phyloP scores from a whole-genome alignment of 2,797 vertebrate species.

The Ara ararauna region DNA sequence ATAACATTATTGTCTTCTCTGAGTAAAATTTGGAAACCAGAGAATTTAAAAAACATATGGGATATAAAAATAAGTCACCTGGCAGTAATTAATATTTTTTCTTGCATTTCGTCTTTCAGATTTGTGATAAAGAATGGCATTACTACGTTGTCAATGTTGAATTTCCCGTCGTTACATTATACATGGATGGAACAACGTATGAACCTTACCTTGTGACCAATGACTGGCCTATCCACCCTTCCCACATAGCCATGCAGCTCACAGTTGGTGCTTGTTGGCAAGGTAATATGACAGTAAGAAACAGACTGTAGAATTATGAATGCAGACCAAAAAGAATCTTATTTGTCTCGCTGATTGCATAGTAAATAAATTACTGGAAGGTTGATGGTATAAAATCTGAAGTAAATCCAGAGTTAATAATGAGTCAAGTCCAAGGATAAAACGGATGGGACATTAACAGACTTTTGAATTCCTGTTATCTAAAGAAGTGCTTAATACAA shows the following conservation, averaged over 20 bases:
- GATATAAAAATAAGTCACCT: neutral
- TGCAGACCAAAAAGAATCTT: neutral
- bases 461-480: neutral
- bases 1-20: neutral
- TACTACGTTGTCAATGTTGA: constrained; percentile 96
- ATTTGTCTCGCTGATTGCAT: accelerated
- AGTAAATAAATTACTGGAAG: neutral
- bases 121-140: constrained; percentile 99
- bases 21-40: neutral
- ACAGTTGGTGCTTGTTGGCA: constrained; percentile 98
- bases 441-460: neutral
- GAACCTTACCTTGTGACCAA: constrained; percentile 98
- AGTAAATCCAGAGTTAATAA: neutral
- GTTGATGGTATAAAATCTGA: neutral
- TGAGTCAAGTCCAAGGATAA: neutral
- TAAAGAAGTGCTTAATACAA: neutral
- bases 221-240: constrained; percentile 97
- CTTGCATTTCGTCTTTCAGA: constrained; percentile 79
- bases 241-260: constrained; percentile 95
- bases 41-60: accelerated
- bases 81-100: neutral
- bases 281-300: constrained; percentile 79
- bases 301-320: neutral
- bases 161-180: constrained; percentile 92
- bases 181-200: constrained; percentile 93